phyloP scores from a whole-genome alignment of 2,113 vertebrate species.

The Cottus gobio region DNA sequence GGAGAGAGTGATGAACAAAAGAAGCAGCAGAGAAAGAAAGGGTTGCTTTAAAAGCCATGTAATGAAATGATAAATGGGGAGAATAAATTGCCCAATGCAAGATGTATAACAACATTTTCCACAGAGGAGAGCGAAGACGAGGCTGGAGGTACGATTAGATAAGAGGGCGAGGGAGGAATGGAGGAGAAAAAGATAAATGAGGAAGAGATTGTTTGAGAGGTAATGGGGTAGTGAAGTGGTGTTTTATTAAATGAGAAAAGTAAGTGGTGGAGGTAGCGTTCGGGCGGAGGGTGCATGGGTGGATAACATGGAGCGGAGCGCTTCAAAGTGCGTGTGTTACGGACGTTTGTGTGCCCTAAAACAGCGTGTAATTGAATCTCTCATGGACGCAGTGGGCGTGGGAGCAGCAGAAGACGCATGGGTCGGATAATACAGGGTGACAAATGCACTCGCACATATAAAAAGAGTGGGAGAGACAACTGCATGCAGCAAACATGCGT shows the following conservation, averaged over 20 bases:
- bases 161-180: conserved; percentile 22
- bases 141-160: conserved; percentile 47
- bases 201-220: conserved; percentile 46
- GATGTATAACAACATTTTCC: conserved; percentile 43
- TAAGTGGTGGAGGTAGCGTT: conserved; percentile 48
- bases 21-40: not conserved
- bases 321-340: conserved; percentile 6
- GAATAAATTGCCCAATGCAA: conserved; percentile 43
- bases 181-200: conserved; percentile 53
- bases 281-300: not conserved
- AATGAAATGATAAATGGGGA: conserved; percentile 53
- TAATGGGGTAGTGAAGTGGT: conserved; percentile 56
- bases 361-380: conserved; percentile 53
- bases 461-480: too few species aligned
- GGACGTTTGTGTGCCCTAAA: conserved; percentile 10
- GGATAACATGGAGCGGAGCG: conserved; percentile 23
- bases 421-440: conserved; percentile 40
- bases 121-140: conserved; percentile 7
- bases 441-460: conserved; percentile 19
- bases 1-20: not conserved
- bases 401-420: conserved; percentile 44
- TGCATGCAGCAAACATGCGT: not conserved
- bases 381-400: conserved; percentile 26
- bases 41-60: conserved; percentile 22
- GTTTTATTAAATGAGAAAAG: conserved; percentile 69